These are phyloP conservation scores for Lichenostomus cassidix DNA, from an alignment of 2,113 vertebrate genomes.

Conservation along the genomic window DNA sequence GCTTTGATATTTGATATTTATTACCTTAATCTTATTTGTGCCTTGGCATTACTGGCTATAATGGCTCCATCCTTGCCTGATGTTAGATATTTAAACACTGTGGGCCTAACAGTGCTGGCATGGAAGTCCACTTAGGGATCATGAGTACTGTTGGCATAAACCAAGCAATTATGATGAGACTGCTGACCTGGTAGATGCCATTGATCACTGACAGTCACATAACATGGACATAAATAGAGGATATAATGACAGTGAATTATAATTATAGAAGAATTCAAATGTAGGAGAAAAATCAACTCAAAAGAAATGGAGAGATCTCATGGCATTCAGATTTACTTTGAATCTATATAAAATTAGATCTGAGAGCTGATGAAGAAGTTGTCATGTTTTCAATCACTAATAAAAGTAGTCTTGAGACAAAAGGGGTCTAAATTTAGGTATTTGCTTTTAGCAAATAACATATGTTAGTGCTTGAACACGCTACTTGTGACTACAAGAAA, in stretches of 20 bases:
- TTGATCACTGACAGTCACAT: not conserved
- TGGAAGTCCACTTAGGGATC: not conserved
- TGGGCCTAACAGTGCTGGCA: not conserved
- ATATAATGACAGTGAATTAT: not conserved
- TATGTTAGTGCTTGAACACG: not conserved
- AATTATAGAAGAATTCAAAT: not conserved
- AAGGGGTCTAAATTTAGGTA: not conserved
- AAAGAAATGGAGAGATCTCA: not conserved
- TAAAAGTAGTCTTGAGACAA: not conserved
- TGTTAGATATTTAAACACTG: constrained; percentile 10
- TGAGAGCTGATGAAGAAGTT: not conserved
- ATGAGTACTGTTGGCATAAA: not conserved
- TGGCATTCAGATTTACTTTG: not conserved
- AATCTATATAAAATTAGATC: not conserved
- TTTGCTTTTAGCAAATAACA: not conserved
- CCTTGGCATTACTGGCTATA: not conserved
- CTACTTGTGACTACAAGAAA: not conserved
- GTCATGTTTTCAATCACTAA: not conserved
- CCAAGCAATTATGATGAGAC: not conserved
- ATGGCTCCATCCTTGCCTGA: constrained; percentile 28
- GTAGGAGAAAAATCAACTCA: not conserved
- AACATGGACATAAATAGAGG: not conserved
- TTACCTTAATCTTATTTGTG: constrained; percentile 60
- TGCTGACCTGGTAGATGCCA: not conserved
- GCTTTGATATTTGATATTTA: constrained; percentile 65